Conservation (phyloP, 2,113 vertebrate species). For the Tychaedon coryphoeus region DNA sequence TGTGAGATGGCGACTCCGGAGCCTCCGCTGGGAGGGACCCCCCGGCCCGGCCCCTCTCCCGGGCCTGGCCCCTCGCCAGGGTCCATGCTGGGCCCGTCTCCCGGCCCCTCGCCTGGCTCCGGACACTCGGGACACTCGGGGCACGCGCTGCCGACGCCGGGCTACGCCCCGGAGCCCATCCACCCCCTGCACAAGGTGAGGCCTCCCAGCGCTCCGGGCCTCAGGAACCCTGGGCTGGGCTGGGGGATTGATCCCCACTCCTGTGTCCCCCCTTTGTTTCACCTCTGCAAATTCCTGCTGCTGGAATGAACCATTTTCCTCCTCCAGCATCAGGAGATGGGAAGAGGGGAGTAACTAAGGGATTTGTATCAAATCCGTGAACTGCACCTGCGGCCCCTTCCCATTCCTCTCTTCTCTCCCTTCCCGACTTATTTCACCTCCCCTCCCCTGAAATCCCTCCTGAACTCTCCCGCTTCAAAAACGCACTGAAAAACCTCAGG, state of each 20-base stretch:
- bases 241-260: no score
- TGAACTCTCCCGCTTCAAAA: not conserved
- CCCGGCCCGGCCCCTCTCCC: not conserved
- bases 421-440: not conserved
- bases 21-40: not conserved
- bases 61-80: not conserved
- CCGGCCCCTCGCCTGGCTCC: accelerated
- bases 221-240: accelerated
- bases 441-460: not conserved
- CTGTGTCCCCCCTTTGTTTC: accelerated
- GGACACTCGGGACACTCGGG: not conserved
- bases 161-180: not conserved
- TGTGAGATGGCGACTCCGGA: not conserved
- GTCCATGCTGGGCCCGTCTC: not conserved
- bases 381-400: not conserved
- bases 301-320: not conserved
- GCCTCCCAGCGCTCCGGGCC: accelerated
- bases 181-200: not conserved
- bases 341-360: not conserved
- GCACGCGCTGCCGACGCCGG: accelerated
- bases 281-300: not conserved
- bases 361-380: not conserved
- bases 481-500: not conserved
- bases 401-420: not conserved
- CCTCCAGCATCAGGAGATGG: not conserved